phyloP scores from a whole-genome alignment of 2,113 vertebrate genomes.

The Panthera uncia region DNA sequence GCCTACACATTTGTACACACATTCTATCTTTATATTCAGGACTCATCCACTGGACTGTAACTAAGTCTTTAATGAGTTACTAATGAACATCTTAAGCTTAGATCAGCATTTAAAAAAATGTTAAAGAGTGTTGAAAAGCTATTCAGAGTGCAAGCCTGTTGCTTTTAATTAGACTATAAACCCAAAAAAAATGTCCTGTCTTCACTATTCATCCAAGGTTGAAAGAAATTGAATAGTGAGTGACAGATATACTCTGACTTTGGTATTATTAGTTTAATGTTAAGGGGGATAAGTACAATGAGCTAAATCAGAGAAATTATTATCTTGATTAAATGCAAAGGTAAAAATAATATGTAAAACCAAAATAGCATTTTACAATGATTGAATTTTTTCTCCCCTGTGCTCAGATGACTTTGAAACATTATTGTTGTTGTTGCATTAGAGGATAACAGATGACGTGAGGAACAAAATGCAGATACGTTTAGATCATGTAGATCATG shows the following conservation, averaged over 20 bases:
- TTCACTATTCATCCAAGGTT: slow-evolving; percentile 4
- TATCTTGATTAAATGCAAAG: slow-evolving; percentile 24
- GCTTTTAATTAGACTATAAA: slow-evolving; percentile 68
- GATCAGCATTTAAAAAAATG: slow-evolving; percentile 58
- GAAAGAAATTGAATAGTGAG: slow-evolving; percentile 1
- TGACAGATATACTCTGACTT: not conserved
- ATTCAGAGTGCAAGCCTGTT: slow-evolving; percentile 53
- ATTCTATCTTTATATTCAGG: slow-evolving; percentile 54
- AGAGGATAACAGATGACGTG: slow-evolving; percentile 9
- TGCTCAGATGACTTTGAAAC: slow-evolving; percentile 42
- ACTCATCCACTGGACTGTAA: slow-evolving; percentile 66
- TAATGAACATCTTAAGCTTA: slow-evolving; percentile 77
- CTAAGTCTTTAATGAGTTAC: slow-evolving; percentile 75
- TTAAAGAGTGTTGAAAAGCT: slow-evolving; percentile 62
- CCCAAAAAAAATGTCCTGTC: slow-evolving; percentile 43
- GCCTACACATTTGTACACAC: slow-evolving; percentile 50
- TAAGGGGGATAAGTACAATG: not conserved
- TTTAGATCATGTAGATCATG: slow-evolving; percentile 40
- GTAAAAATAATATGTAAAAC: slow-evolving; percentile 34
- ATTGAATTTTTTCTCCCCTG: not conserved
- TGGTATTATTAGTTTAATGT: slow-evolving; percentile 29
- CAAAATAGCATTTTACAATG: not conserved
- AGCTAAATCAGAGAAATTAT: slow-evolving; percentile 5
- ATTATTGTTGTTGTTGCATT: slow-evolving; percentile 52
- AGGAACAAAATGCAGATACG: not conserved